Evolutionary conservation across 1,140 invertebrate species (phyloP).

Genomic region (Lasioglossum baleicum): DNA sequence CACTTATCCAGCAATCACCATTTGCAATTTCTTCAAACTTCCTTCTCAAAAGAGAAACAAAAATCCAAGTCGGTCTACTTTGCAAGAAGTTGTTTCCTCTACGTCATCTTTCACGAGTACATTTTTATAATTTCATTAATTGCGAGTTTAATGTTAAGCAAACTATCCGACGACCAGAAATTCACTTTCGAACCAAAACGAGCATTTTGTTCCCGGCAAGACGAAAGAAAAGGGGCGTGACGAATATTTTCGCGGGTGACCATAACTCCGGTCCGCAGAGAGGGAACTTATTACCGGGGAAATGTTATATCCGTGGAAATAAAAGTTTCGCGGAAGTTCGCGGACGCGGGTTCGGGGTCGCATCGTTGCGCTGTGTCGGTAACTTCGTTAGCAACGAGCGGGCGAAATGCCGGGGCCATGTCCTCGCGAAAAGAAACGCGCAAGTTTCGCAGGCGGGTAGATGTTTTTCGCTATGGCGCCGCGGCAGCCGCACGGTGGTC

Average conservation of each 20-base stretch:
- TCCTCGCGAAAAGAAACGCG: neutral
- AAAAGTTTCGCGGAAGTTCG: constrained; percentile 3
- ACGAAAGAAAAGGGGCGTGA: too few relatives aligned
- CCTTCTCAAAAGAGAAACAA: too few relatives aligned
- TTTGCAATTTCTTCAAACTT: too few relatives aligned
- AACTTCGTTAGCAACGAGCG: constrained; percentile 11
- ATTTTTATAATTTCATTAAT: too few relatives aligned
- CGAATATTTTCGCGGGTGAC: neutral
- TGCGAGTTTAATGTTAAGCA: too few relatives aligned
- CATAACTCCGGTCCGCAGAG: constrained; percentile 12
- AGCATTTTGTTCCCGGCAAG: too few relatives aligned
- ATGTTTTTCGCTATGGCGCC: neutral
- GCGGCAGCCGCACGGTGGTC: neutral
- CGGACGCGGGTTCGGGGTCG: neutral
- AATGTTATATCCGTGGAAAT: constrained; percentile 18
- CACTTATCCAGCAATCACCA: too few relatives aligned
- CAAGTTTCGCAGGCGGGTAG: neutral
- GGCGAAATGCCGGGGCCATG: neutral
- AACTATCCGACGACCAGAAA: too few relatives aligned
- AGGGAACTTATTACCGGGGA: constrained; percentile 26
- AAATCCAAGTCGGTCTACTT: too few relatives aligned
- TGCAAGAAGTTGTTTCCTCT: too few relatives aligned
- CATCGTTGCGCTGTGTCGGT: neutral
- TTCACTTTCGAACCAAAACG: too few relatives aligned
- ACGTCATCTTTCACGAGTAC: too few relatives aligned